phyloP scores from a whole-genome alignment of 1,140 invertebrate species.

The Luehdorfia chinensis region DNA sequence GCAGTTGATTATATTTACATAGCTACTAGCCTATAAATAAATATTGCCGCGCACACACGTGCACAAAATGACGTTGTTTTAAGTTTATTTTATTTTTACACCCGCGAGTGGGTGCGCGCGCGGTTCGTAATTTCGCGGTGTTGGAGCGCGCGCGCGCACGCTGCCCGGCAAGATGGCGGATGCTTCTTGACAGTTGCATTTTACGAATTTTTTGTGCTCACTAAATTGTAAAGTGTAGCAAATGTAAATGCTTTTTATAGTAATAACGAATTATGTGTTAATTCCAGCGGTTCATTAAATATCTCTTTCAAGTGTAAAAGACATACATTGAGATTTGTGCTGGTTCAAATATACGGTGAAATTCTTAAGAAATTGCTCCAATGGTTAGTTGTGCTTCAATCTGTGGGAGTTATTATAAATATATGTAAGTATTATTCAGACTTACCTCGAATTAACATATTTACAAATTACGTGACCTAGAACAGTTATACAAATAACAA shows the following conservation, averaged over 20 bases:
- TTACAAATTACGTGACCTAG: too few species aligned
- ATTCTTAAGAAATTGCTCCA: too few species aligned
- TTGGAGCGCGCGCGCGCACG: conserved; percentile 69
- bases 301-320: background rate
- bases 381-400: background rate
- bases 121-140: conserved; percentile 74
- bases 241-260: background rate
- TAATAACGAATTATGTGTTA: conserved; percentile 8
- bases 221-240: background rate
- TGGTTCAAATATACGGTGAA: background rate
- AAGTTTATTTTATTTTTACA: conserved; percentile 77
- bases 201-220: background rate
- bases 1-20: conserved; percentile 68
- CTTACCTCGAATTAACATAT: background rate
- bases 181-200: conserved; percentile 15
- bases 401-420: background rate
- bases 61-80: conserved; percentile 74
- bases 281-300: background rate
- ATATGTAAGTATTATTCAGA: conserved; percentile 9
- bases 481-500: background rate
- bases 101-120: conserved; percentile 55
- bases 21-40: conserved; percentile 76
- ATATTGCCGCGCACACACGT: conserved; percentile 73
- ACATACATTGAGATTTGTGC: background rate
- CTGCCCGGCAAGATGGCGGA: conserved; percentile 64